phyloP scores from a whole-genome alignment of 2,113 vertebrate species.

The Cryptotis parvus region DNA sequence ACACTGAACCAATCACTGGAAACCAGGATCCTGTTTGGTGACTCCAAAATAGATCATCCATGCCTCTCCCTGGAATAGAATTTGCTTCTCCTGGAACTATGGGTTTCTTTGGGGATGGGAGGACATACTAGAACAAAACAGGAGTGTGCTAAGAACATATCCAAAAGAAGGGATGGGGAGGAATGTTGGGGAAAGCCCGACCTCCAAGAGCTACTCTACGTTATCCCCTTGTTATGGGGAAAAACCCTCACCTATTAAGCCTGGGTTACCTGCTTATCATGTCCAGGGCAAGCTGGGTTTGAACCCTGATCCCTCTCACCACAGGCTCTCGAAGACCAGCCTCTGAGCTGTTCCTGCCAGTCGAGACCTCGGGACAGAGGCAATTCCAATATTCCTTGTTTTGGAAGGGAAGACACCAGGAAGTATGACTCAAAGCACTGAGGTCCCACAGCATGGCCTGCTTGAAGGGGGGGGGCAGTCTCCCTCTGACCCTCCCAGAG shows the following conservation, averaged over 20 bases:
- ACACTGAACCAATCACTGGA: neutral
- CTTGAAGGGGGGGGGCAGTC: accelerated
- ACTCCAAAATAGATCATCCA: neutral
- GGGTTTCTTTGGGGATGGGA: accelerated
- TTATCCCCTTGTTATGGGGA: accelerated
- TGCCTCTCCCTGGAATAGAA: too few species aligned
- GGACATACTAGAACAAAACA: neutral
- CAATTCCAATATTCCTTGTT: too few species aligned
- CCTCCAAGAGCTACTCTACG: neutral
- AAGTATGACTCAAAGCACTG: too few species aligned
- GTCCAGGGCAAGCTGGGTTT: neutral
- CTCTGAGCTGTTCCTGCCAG: neutral
- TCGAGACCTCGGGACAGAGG: neutral
- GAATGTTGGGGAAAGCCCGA: neutral
- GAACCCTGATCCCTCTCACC: neutral
- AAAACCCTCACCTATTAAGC: neutral
- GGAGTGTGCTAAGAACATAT: neutral
- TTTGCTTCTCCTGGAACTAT: neutral
- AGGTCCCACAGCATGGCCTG: accelerated
- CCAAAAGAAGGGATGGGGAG: neutral
- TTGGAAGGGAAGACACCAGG: too few species aligned
- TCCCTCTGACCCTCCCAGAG: neutral
- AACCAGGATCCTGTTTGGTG: neutral
- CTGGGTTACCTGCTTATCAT: neutral
- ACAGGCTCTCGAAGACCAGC: neutral